A percentile compares a stretch with the other conserved stretches of the same genome.
phyloP scores from a whole-genome alignment of 1,140 invertebrate genomes.

The Rhyacophila brunnea region DNA sequence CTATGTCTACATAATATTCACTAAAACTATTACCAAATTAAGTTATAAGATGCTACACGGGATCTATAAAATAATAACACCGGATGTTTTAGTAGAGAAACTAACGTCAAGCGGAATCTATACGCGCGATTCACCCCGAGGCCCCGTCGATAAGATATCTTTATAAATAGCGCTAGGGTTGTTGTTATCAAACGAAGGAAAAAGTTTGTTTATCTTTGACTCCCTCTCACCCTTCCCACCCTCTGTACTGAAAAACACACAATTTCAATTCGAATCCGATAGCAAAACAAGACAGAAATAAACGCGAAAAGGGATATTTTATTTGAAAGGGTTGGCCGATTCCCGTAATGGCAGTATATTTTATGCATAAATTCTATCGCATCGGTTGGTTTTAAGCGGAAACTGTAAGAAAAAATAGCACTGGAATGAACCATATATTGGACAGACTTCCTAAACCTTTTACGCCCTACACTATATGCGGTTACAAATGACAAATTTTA shows the following conservation, averaged over 20 bases:
- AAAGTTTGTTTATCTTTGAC: constrained; percentile 22
- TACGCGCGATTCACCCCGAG: too few relatives aligned
- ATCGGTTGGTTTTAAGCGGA: not conserved
- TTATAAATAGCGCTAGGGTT: not conserved
- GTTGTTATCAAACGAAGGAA: constrained; percentile 5
- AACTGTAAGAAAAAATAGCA: not conserved
- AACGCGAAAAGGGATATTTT: constrained; percentile 29
- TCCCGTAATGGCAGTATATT: not conserved
- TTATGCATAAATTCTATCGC: not conserved
- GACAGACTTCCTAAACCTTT: too few relatives aligned
- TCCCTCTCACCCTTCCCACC: constrained; percentile 7
- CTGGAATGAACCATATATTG: not conserved
- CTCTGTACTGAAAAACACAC: constrained; percentile 22
- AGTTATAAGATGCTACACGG: too few relatives aligned
- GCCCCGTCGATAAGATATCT: too few relatives aligned
- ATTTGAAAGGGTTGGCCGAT: constrained; percentile 14
- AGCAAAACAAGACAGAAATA: constrained; percentile 12
- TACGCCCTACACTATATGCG: too few relatives aligned
- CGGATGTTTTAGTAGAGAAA: too few relatives aligned
- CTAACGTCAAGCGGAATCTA: too few relatives aligned
- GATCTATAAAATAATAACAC: too few relatives aligned
- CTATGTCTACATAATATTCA: too few relatives aligned
- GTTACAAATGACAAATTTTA: too few relatives aligned
- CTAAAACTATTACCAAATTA: too few relatives aligned
- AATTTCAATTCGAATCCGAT: constrained; percentile 21